Evolutionary conservation across 2,888 invertebrate genomes (phyloP).

Genomic region (Biston stratarius): DNA sequence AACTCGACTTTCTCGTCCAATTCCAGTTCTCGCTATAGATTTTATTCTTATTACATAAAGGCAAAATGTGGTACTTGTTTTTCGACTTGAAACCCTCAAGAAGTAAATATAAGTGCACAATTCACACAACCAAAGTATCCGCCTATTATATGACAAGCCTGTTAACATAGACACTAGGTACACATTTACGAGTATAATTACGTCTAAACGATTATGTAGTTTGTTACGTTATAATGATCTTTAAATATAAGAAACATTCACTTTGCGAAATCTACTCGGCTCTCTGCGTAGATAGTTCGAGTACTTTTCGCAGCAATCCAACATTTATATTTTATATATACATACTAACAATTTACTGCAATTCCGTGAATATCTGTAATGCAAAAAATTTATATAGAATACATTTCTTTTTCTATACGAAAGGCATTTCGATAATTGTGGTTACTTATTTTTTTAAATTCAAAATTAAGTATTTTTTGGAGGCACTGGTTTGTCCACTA

Average conservation of each 20-base stretch:
- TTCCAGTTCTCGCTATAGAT: slow-evolving; percentile 6
- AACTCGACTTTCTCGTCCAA: slow-evolving; percentile 5
- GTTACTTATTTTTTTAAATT: slow-evolving; percentile 47
- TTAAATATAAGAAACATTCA: slow-evolving; percentile 54
- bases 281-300: slow-evolving; percentile 31
- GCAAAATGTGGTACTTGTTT: slow-evolving; percentile 18
- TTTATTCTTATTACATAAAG: slow-evolving; percentile 6
- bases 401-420: slow-evolving; percentile 48
- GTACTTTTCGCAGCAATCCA: slow-evolving; percentile 53
- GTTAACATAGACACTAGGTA: slow-evolving; percentile 61
- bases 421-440: slow-evolving; percentile 58
- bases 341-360: slow-evolving; percentile 54
- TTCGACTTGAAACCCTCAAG: slow-evolving; percentile 22
- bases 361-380: slow-evolving; percentile 58
- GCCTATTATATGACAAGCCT: slow-evolving; percentile 40
- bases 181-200: slow-evolving; percentile 58
- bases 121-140: slow-evolving; percentile 34
- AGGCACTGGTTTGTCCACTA: slow-evolving; percentile 64
- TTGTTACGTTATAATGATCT: slow-evolving; percentile 24
- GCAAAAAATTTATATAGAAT: slow-evolving; percentile 60
- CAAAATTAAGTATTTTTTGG: slow-evolving; percentile 48
- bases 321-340: slow-evolving; percentile 56
- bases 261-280: slow-evolving; percentile 49
- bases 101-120: slow-evolving; percentile 38
- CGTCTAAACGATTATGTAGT: slow-evolving; percentile 50